Evolutionary conservation across 2,888 invertebrate genomes (phyloP), one percentile per base, ranked within the genome.

Genomic region (Deilephila porcellus): DNA sequence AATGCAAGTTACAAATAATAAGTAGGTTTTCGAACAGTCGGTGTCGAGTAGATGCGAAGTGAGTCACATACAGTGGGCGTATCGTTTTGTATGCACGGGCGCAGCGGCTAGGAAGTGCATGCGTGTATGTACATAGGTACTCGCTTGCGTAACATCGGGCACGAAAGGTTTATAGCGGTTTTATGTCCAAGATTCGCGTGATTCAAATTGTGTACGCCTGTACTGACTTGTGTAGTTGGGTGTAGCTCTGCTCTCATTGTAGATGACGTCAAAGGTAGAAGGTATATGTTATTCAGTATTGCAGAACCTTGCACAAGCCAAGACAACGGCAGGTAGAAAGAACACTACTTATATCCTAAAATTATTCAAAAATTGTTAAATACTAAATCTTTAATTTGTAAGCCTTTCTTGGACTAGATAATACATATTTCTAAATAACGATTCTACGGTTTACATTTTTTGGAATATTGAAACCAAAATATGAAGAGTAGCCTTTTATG

Each of bases 21-120:
- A 79, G 79, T 81, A 83, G 81, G 76, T 77, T 77, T 80, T 74
- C 77, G 79, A 79, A 79, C 80, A 80, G 71, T 73, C 70, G 76
- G 73, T 70, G 78, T 83, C 3, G n/a, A n/a, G 80, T 79, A 80
- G 74, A 81, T 81, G 83, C 74, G 74, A 79, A 82, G 83, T 92
- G 91, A 92, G 86, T 91, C 91, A 91, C 78, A 83, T 80, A 80
- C 81, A 79, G 91, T 90, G 86, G 89, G 89, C 87, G 88, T 88
- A 86, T 89, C 87, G 87, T 90, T 91, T 84, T 76, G 89, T 88
- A 92, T 91, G 91, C 91, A 85, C 88, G 74, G 77, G 79, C 88
- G 89, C 88, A 88, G 80, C 83, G 85, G 85, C 89, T 92, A 91
- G 92, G 91, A 92, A 92, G 86, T 90, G 90, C 91, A 90, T 85